Evolutionary conservation across 2,888 invertebrate species (phyloP).

Genomic region (Amaurobius ferox): DNA sequence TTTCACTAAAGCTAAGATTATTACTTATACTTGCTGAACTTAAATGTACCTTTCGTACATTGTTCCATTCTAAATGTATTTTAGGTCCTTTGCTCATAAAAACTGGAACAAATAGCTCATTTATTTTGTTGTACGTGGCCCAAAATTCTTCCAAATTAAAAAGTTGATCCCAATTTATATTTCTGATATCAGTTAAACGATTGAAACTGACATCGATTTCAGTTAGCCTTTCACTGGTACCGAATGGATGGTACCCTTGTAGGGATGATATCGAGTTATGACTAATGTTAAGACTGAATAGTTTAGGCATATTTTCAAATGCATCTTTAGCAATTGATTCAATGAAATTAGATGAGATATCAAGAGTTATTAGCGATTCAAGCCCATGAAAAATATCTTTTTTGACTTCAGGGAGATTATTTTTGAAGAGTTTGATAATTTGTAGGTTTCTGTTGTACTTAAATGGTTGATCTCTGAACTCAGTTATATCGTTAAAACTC

Average conservation of each 20-base stretch:
- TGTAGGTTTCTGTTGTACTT: not conserved
- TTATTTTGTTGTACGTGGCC: not conserved
- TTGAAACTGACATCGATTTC: not conserved
- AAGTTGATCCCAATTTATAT: not conserved
- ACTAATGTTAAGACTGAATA: conserved; percentile 54
- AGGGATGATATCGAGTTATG: not conserved
- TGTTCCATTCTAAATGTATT: not conserved
- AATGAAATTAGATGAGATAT: not conserved
- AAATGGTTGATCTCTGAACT: not conserved
- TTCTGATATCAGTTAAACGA: not conserved
- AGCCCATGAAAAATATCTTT: not conserved
- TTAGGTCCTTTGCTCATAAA: not conserved
- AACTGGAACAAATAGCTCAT: not conserved
- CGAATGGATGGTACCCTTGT: not conserved
- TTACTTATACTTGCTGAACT: not conserved
- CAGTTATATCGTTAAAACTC: conserved; percentile 11
- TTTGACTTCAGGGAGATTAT: not conserved
- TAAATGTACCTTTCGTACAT: not conserved
- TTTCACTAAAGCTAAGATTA: no score
- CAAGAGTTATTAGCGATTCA: not conserved
- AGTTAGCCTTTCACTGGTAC: not conserved
- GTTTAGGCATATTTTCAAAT: conserved; percentile 28
- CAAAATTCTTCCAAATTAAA: not conserved
- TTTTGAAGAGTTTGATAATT: not conserved
- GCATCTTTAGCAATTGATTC: not conserved